phyloP scores from a whole-genome alignment of 2,113 vertebrate species.

The Elaphurus davidianus region DNA sequence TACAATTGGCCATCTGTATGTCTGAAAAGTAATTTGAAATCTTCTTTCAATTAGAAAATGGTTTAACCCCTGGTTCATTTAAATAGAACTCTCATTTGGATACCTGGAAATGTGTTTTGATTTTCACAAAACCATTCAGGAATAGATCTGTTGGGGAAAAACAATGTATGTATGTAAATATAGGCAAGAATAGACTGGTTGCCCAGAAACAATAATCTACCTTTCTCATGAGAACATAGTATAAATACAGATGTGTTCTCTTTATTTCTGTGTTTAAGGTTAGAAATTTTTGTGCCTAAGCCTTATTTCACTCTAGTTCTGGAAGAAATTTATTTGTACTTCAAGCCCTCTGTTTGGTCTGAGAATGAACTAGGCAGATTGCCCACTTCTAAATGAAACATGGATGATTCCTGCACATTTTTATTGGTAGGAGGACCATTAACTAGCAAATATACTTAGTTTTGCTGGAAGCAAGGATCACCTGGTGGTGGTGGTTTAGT shows the following conservation, averaged over 20 bases:
- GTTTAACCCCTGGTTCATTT: conserved; percentile 16
- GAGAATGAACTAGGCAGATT: not conserved
- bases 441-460: not conserved
- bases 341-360: not conserved
- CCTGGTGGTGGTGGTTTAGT: not conserved
- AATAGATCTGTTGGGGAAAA: not conserved
- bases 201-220: not conserved
- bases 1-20: not conserved
- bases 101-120: not conserved
- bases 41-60: not conserved
- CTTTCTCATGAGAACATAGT: not conserved
- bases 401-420: not conserved
- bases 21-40: not conserved
- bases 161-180: not conserved
- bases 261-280: not conserved
- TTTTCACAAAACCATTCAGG: conserved; percentile 1
- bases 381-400: not conserved
- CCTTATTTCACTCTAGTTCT: not conserved
- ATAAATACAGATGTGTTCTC: not conserved
- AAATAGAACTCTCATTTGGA: not conserved
- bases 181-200: conserved; percentile 13
- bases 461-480: not conserved
- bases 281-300: not conserved
- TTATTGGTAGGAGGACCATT: not conserved
- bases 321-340: not conserved